Evolutionary conservation across 2,797 vertebrate genomes (phyloP), one percentile per base, ranked within the genome.

Genomic region (Parauchenoglanis ngamensis): DNA sequence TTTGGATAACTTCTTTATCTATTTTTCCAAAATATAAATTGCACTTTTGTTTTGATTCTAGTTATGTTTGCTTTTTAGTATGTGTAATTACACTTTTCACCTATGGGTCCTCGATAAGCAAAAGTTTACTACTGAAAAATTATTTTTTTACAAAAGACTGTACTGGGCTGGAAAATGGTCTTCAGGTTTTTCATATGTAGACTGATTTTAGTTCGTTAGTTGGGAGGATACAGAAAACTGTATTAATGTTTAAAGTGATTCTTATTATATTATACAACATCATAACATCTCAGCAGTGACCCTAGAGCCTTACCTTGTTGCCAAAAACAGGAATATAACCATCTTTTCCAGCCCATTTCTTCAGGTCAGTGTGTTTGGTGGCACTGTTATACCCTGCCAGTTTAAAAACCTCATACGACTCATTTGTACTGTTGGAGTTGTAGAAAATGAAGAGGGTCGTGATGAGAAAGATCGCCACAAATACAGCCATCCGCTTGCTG

Each of bases 391-490:
- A 92, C 88, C 89, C 89, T 0, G 79, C 89, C 67, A 91, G 88
- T 67, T 91, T 95, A 90, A 94, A 95, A 40, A 93, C 93, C 88
- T 78, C 93, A 91, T 91, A 94, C 89, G 92, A 92, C 12, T 98
- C 97, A 0, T 67, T 96, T 90, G 92, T 92, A 28, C 94, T 97
- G 94, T 96, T 96, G 40, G 97, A 99, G 93, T 96, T 97, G 91
- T 97, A 98, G 91, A 99, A 96, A 94, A 99, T 98, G 93, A 99
- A 95, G 91, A 99, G 96, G 72, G 96, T 99, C 90, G 96, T 96
- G 90, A 99, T 94, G 88, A 97, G 95, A 89, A 99, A 96, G 92
- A 98, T 90, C 90, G 96, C 92, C 44, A 95, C 94, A 85, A 98
- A 95, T 92, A 98, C 96, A 70, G 95, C 96, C 90, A 97, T 94